phyloP scores from a whole-genome alignment of 2,888 invertebrate species.

The Ophioninae sp. region DNA sequence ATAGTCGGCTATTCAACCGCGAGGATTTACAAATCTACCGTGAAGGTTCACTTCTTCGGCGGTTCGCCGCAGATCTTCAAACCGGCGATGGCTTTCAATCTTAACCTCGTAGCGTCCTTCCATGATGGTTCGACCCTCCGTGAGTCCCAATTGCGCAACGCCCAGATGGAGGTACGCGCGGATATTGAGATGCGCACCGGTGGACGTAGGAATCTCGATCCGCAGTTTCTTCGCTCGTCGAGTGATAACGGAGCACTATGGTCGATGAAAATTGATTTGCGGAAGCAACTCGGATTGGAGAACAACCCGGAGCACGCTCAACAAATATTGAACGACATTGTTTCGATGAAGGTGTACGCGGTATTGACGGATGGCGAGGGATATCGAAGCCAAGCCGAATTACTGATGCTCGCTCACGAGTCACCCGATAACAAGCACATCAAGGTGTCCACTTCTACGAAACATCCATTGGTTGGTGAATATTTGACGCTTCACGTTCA shows the following conservation, averaged over 20 bases:
- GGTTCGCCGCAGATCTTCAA: conserved; percentile 97
- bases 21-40: conserved; percentile 92
- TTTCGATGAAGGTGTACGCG: conserved; percentile 87
- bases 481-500: conserved; percentile 97
- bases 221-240: conserved; percentile 85
- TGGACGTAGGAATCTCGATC: conserved; percentile 85
- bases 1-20: conserved; percentile 94
- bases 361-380: conserved; percentile 87
- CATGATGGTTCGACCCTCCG: conserved; percentile 94
- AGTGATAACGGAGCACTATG: conserved; percentile 89
- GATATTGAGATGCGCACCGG: conserved; percentile 85
- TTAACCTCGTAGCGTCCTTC: conserved; percentile 92
- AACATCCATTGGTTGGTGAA: conserved; percentile 92
- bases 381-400: conserved; percentile 86
- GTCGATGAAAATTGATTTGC: conserved; percentile 91
- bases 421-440: conserved; percentile 92
- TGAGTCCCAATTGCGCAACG: conserved; percentile 84
- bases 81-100: conserved; percentile 94
- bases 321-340: conserved; percentile 86
- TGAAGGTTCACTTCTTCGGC: conserved; percentile 92
- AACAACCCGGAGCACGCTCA: conserved; percentile 83
- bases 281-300: conserved; percentile 85
- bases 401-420: conserved; percentile 89
- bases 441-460: conserved; percentile 92
- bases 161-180: conserved; percentile 87